Conservation (phyloP, 1,140 invertebrate species). For the Philotrypesis tridentata region DNA sequence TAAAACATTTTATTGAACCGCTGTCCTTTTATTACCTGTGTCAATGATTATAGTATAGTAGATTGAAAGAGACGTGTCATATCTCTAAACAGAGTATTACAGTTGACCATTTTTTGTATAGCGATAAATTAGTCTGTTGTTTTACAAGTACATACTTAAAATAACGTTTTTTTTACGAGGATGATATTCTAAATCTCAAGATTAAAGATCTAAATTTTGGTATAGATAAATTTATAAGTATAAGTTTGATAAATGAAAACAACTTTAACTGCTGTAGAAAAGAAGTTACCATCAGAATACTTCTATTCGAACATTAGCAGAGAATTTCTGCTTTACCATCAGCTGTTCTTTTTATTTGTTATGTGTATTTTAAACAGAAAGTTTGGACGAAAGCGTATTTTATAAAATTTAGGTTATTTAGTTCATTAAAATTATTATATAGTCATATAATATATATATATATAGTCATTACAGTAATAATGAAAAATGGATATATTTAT, state of each 20-base stretch:
- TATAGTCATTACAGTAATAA: too few species aligned
- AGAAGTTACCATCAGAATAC: background rate
- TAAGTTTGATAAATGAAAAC: background rate
- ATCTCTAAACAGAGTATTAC: background rate
- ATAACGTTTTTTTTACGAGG: background rate
- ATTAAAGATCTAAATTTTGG: too few species aligned
- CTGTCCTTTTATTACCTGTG: background rate
- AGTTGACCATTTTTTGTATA: background rate
- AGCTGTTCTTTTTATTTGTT: too few species aligned
- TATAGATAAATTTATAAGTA: background rate
- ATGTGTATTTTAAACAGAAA: background rate
- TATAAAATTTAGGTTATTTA: too few species aligned
- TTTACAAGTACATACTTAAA: background rate
- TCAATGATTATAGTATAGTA: background rate
- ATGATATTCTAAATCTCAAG: background rate
- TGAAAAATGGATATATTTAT: too few species aligned
- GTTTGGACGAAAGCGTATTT: too few species aligned
- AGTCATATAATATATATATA: too few species aligned
- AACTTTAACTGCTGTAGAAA: background rate
- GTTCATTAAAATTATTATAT: too few species aligned
- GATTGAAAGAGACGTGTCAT: background rate
- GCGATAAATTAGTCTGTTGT: background rate
- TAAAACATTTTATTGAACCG: background rate
- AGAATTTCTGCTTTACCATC: background rate
- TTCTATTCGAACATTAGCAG: background rate